Percentiles rank a stretch among this genome's conserved stretches.
Conservation (phyloP, 2,797 vertebrate species). For the Alfaro cultratus region DNA sequence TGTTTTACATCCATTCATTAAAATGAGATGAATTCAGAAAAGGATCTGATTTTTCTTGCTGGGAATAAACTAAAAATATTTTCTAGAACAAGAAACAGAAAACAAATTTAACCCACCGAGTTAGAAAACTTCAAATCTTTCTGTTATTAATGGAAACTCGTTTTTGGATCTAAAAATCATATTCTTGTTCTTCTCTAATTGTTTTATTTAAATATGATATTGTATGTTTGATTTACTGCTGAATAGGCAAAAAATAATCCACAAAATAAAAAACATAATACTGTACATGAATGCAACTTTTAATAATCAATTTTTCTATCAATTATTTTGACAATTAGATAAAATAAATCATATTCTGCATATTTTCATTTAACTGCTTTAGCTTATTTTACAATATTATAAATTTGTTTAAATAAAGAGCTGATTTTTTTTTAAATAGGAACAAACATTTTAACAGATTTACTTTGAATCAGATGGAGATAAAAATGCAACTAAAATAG, state of each 20-base stretch:
- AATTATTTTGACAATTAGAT: too few species aligned
- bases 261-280: background rate
- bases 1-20: background rate
- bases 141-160: too few species aligned
- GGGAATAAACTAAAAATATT: background rate
- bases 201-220: background rate
- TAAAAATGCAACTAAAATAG: too few species aligned
- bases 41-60: background rate
- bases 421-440: too few species aligned
- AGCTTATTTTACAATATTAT: too few species aligned
- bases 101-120: background rate
- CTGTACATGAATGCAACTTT: too few species aligned
- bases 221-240: background rate
- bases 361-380: too few species aligned
- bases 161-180: background rate
- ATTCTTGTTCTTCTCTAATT: background rate
- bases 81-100: background rate
- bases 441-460: too few species aligned
- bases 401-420: too few species aligned
- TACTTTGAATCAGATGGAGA: too few species aligned
- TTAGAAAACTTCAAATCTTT: background rate
- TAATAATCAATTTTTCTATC: too few species aligned
- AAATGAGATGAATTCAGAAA: accelerated
- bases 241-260: background rate
- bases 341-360: too few species aligned